Evolutionary conservation across 2,113 vertebrate species (phyloP).

Genomic region (Silurus meridionalis): DNA sequence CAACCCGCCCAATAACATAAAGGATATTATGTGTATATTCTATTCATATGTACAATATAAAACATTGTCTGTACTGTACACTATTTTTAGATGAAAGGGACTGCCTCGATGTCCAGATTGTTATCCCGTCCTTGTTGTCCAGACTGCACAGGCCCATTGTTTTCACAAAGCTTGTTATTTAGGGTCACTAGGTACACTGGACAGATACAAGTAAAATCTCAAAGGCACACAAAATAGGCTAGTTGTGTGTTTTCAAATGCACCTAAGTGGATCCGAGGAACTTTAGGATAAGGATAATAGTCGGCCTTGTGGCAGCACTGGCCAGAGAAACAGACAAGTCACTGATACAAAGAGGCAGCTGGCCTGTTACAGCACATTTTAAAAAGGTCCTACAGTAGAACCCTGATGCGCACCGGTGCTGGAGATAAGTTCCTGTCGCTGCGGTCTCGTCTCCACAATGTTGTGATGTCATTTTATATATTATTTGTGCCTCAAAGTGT

Average conservation of each 20-base stretch:
- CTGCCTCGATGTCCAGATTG: conserved; percentile 56
- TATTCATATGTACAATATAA: conserved; percentile 80
- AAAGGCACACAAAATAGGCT: conserved; percentile 77
- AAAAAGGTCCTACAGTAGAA: conserved; percentile 58
- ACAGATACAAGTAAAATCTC: conserved; percentile 65
- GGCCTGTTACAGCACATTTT: conserved; percentile 60
- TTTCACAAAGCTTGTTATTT: conserved; percentile 38
- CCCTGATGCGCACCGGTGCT: conserved; percentile 58
- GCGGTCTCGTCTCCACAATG: conserved; percentile 41
- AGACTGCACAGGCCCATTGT: conserved; percentile 53
- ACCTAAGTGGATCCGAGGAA: conserved; percentile 56
- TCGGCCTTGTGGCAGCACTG: conserved; percentile 47
- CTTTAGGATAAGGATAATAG: conserved; percentile 42
- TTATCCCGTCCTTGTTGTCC: conserved; percentile 39
- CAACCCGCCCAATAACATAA: conserved; percentile 60
- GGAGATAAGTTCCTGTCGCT: neutral
- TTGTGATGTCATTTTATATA: conserved; percentile 55
- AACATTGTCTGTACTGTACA: conserved; percentile 69
- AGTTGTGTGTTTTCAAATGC: conserved; percentile 65
- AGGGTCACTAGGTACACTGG: conserved; percentile 60
- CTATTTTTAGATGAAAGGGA: conserved; percentile 60
- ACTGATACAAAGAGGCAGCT: conserved; percentile 61
- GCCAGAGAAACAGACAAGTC: conserved; percentile 46
- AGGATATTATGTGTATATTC: conserved; percentile 74
- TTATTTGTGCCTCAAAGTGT: conserved; percentile 60